These are phyloP conservation scores for Hyperoplus lanceolatus DNA, from an alignment of 2,797 vertebrate genomes.

Conservation along the genomic window DNA sequence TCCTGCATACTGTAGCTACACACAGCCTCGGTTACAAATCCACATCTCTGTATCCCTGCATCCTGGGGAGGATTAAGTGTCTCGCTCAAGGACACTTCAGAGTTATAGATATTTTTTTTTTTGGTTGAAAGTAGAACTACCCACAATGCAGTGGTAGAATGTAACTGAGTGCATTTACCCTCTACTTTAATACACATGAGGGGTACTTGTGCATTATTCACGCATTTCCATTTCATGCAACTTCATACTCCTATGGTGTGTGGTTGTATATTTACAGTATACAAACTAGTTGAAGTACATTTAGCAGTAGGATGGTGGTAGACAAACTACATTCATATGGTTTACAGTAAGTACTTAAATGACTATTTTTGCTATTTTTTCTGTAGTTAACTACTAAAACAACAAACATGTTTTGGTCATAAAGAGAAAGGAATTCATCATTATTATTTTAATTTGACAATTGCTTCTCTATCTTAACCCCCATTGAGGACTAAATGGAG, in stretches of 20 bases:
- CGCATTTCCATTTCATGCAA: background rate
- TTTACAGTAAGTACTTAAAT: too few relatives aligned
- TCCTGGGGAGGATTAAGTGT: conserved; percentile 51
- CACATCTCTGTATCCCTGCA: conserved; percentile 42
- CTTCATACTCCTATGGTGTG: background rate
- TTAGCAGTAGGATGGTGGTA: too few relatives aligned
- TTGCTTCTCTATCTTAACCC: too few relatives aligned
- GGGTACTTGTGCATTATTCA: background rate
- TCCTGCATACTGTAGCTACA: conserved; percentile 13
- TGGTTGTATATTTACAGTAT: too few relatives aligned
- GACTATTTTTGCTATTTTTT: too few relatives aligned
- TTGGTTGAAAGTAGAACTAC: conserved; percentile 25
- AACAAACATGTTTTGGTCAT: too few relatives aligned
- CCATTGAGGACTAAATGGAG: background rate
- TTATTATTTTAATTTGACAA: too few relatives aligned
- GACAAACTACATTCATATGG: too few relatives aligned
- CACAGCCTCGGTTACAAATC: conserved; percentile 36
- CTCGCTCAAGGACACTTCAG: conserved; percentile 62
- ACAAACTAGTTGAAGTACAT: too few relatives aligned
- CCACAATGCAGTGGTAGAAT: background rate
- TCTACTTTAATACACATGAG: background rate
- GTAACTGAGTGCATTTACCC: conserved; percentile 9
- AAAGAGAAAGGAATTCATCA: too few relatives aligned
- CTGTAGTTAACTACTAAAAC: too few relatives aligned
- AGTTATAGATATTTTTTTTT: conserved; percentile 36